Conservation (phyloP, 1,140 invertebrate species). For the Drosophila parabipectinata region DNA sequence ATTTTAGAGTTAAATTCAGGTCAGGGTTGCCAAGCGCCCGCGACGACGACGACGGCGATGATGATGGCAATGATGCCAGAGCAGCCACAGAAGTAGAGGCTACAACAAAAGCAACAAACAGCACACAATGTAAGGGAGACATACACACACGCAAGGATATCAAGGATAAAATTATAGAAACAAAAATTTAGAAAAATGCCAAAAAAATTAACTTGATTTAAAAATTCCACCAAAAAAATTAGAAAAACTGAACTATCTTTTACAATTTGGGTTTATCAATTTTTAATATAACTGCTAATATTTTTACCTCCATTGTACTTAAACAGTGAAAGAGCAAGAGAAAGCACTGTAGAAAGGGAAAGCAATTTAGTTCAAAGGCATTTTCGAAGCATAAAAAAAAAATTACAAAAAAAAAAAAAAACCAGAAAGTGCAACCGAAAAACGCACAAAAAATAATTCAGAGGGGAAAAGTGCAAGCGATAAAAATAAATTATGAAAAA, state of each 20-base stretch:
- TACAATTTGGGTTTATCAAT: not conserved
- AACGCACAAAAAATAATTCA: conserved; percentile 22
- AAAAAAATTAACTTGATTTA: not conserved
- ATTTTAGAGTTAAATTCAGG: conserved; percentile 72
- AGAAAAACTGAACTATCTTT: too few relatives aligned
- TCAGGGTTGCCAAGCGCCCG: conserved; percentile 69
- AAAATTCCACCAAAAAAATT: too few relatives aligned
- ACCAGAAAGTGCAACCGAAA: conserved; percentile 23
- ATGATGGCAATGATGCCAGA: conserved; percentile 39
- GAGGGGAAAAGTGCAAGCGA: conserved; percentile 14
- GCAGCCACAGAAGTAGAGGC: conserved; percentile 27
- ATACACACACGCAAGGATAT: conserved; percentile 23
- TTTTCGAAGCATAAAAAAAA: conserved; percentile 58
- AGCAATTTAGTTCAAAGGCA: conserved; percentile 70
- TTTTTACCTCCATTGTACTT: not conserved
- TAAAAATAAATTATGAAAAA: conserved; percentile 19
- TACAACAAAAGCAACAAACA: conserved; percentile 15
- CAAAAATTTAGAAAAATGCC: not conserved
- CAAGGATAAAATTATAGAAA: not conserved
- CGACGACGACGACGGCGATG: conserved; percentile 46
- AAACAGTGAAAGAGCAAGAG: conserved; percentile 5
- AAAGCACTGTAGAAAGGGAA: conserved; percentile 23
- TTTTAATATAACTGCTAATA: not conserved
- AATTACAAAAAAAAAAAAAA: too few relatives aligned
- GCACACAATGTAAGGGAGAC: conserved; percentile 55